A percentile compares a stretch with the other conserved stretches of the same genome.
These are phyloP conservation scores for Caenorhabditis plicata DNA, from an alignment of 2,888 invertebrate species.

Conservation along the genomic window DNA sequence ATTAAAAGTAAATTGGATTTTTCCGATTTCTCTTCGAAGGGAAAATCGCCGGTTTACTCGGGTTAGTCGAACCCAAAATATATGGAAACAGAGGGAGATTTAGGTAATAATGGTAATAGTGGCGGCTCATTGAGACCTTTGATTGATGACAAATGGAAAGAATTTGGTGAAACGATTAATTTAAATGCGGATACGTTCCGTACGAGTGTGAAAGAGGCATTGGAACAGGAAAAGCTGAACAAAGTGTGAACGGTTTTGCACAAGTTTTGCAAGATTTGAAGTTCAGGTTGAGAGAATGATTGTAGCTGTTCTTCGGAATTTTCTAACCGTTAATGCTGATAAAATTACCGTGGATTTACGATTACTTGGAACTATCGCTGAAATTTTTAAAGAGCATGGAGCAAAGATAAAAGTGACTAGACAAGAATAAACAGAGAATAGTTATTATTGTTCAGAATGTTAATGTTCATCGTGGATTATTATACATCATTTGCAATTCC, in stretches of 20 bases:
- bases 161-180: conserved; percentile 28
- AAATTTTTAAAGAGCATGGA: conserved; percentile 15
- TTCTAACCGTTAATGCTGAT: conserved; percentile 8
- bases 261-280: background rate
- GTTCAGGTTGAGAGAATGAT: conserved; percentile 10
- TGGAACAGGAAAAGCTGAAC: conserved; percentile 12
- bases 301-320: conserved; percentile 20
- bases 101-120: conserved; percentile 3
- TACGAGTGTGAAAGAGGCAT: conserved; percentile 19
- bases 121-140: conserved; percentile 9
- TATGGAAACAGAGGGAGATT: background rate
- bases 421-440: background rate
- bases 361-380: conserved; percentile 12
- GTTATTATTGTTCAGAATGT: conserved; percentile 14
- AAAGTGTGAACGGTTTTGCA: conserved; percentile 2
- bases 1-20: conserved; percentile 27
- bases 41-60: no score
- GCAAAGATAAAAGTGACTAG: conserved; percentile 14
- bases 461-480: conserved; percentile 23
- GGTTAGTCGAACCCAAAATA: background rate
- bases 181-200: conserved; percentile 16
- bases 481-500: conserved; percentile 13
- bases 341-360: conserved; percentile 17
- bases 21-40: conserved; percentile 1
- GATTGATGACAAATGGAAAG: conserved; percentile 30